Conservation (phyloP, 2,888 invertebrate species). For the Rotaria sp. region DNA sequence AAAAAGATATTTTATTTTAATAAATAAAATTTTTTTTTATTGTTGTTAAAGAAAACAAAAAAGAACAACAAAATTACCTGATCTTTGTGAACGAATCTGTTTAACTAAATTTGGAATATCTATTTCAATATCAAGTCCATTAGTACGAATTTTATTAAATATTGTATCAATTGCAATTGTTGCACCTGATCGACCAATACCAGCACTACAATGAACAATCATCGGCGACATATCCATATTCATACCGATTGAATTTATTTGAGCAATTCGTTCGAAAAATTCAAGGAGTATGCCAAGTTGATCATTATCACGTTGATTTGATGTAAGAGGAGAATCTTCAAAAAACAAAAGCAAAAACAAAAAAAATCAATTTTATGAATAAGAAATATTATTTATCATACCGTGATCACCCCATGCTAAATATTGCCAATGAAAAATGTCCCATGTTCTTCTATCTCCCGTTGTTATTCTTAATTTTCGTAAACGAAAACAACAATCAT, state of each 20-base stretch:
- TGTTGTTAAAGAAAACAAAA: background rate
- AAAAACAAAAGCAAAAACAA: too few species aligned
- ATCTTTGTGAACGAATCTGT: slow-evolving; percentile 88
- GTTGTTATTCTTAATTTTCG: background rate
- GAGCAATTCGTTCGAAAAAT: background rate
- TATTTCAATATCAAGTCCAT: slow-evolving; percentile 85
- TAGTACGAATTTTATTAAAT: slow-evolving; percentile 71
- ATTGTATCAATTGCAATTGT: slow-evolving; percentile 98
- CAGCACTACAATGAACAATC: slow-evolving; percentile 21
- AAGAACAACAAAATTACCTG: slow-evolving; percentile 64
- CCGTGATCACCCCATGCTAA: slow-evolving; percentile 27
- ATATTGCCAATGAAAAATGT: background rate
- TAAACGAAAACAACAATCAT: slow-evolving; percentile 26
- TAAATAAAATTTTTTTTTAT: background rate
- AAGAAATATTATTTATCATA: background rate
- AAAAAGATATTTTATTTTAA: background rate
- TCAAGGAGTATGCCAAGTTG: background rate
- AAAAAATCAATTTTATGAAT: too few species aligned
- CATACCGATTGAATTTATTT: background rate
- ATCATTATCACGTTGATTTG: slow-evolving; percentile 9
- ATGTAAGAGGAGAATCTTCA: background rate
- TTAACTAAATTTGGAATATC: slow-evolving; percentile 95
- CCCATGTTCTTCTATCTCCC: background rate
- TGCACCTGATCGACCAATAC: slow-evolving; percentile 89
- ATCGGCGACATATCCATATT: background rate